Conservation (phyloP, 2,113 vertebrate species). For the Eleginops maclovinus region DNA sequence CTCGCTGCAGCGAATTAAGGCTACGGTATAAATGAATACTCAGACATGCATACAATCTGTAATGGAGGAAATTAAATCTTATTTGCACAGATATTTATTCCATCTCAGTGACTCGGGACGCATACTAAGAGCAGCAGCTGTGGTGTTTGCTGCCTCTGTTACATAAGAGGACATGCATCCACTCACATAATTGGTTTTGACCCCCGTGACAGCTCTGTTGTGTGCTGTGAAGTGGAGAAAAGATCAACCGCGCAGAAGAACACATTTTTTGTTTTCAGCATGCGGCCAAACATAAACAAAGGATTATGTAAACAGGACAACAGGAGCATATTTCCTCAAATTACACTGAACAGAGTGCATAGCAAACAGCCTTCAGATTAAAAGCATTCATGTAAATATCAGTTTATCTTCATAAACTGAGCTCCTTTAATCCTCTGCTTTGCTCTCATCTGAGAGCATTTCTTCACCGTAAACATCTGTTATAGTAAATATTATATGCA, state of each 20-base stretch:
- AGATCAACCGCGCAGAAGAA: constrained; percentile 5
- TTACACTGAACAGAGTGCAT: neutral
- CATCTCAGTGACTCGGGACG: constrained; percentile 25
- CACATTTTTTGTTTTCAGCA: constrained; percentile 7
- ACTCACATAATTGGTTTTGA: constrained; percentile 74
- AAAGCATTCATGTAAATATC: constrained; percentile 8
- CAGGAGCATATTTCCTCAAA: constrained; percentile 4
- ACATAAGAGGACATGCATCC: constrained; percentile 71
- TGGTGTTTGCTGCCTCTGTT: constrained; percentile 61
- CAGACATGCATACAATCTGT: constrained; percentile 21
- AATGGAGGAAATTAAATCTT: constrained; percentile 39
- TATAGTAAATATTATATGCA: constrained; percentile 6
- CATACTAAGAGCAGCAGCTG: constrained; percentile 72
- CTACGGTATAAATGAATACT: neutral
- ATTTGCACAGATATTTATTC: constrained; percentile 49
- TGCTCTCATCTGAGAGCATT: neutral
- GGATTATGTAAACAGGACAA: constrained; percentile 12
- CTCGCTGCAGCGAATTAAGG: constrained; percentile 32
- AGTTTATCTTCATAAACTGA: constrained; percentile 29
- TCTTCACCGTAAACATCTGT: constrained; percentile 43
- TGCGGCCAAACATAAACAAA: constrained; percentile 36
- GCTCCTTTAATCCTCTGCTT: constrained; percentile 52
- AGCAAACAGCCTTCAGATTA: neutral
- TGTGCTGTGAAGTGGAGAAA: constrained; percentile 35
- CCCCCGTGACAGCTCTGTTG: constrained; percentile 52